Evolutionary conservation across 1,140 invertebrate species (phyloP).

Genomic region (Aleiodes sp.): DNA sequence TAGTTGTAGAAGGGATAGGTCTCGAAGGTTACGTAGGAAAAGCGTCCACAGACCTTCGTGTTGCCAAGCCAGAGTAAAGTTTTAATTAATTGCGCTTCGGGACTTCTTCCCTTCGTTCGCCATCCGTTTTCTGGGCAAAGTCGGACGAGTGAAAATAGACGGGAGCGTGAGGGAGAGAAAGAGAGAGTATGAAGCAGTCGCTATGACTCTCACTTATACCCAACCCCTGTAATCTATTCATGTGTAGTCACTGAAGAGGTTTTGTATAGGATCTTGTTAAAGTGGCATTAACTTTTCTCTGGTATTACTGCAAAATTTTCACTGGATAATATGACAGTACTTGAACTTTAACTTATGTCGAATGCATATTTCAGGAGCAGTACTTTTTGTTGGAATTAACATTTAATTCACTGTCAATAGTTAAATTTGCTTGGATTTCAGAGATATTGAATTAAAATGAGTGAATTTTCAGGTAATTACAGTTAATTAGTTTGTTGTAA

Average conservation of each 20-base stretch:
- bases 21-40: not conserved
- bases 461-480: not conserved
- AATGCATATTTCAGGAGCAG: not conserved
- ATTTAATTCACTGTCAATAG: not conserved
- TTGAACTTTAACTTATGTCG: slow-evolving; percentile 6
- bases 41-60: not conserved
- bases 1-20: not conserved
- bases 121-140: not conserved
- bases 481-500: too few relatives aligned
- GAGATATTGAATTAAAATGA: not conserved
- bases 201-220: not conserved
- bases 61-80: slow-evolving; percentile 20
- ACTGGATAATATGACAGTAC: slow-evolving; percentile 9
- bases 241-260: slow-evolving; percentile 5
- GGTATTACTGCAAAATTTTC: slow-evolving; percentile 14
- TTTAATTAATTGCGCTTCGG: slow-evolving; percentile 29
- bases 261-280: slow-evolving; percentile 11
- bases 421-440: not conserved
- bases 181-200: not conserved
- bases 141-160: not conserved
- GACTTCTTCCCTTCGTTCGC: slow-evolving; percentile 23
- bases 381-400: not conserved
- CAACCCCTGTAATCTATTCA: not conserved
- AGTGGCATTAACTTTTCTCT: slow-evolving; percentile 14
- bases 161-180: too few relatives aligned